These are phyloP conservation scores for Lobophora halterata DNA, from an alignment of 2,888 invertebrate genomes.

Conservation along the genomic window DNA sequence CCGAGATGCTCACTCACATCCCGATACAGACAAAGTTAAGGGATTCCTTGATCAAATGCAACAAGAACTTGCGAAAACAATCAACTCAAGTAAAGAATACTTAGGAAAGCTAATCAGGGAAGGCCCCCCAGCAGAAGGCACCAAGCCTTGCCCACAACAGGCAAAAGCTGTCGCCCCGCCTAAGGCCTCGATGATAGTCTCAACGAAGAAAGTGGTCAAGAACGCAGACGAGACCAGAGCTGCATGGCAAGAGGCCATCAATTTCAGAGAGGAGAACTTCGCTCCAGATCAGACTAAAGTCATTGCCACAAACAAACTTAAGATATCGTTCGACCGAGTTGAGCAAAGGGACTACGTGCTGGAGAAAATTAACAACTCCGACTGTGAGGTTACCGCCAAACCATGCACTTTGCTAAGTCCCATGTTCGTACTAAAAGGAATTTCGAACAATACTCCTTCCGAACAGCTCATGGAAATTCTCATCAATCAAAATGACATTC, in stretches of 20 bases:
- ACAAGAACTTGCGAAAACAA: too few relatives aligned
- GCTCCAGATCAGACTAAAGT: background rate
- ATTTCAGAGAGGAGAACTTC: background rate
- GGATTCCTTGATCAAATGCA: too few relatives aligned
- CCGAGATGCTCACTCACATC: too few relatives aligned
- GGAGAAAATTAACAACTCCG: background rate
- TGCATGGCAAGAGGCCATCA: background rate
- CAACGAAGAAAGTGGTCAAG: too few relatives aligned
- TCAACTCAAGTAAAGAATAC: too few relatives aligned
- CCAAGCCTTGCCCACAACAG: too few relatives aligned
- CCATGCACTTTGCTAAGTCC: conserved; percentile 6
- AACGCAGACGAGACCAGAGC: too few relatives aligned
- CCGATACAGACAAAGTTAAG: too few relatives aligned
- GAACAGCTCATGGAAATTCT: conserved; percentile 1
- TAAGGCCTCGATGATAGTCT: too few relatives aligned
- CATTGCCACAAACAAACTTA: conserved; percentile 8
- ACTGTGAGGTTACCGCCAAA: conserved; percentile 4
- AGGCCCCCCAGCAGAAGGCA: too few relatives aligned
- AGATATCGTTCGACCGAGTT: conserved; percentile 6
- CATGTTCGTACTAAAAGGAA: conserved; percentile 19
- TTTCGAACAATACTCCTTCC: background rate
- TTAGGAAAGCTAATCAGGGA: too few relatives aligned
- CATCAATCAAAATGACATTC: background rate
- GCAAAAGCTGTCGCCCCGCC: too few relatives aligned
- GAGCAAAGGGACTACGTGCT: conserved; percentile 5